Evolutionary conservation across 2,113 vertebrate species (phyloP).

Genomic region (Cheilinus undulatus): DNA sequence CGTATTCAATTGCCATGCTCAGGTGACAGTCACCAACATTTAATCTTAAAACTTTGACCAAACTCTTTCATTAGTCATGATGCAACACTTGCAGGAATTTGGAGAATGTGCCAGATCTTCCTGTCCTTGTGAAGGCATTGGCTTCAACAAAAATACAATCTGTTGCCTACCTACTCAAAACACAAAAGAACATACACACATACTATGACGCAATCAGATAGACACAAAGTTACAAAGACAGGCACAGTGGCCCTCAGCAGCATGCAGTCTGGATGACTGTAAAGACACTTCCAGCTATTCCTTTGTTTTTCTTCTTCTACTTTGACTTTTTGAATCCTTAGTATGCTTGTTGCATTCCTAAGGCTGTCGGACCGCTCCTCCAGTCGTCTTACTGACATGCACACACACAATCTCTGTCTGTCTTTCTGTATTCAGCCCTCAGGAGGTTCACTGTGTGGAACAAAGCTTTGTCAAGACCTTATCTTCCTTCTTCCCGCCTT

Average conservation of each 20-base stretch:
- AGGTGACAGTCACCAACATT: not conserved
- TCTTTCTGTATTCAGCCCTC: slow-evolving; percentile 53
- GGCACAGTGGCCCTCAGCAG: slow-evolving; percentile 26
- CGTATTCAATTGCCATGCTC: not conserved
- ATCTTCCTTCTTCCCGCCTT: slow-evolving; percentile 39
- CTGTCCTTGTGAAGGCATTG: not conserved
- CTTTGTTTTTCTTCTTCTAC: slow-evolving; percentile 31
- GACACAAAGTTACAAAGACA: slow-evolving; percentile 15
- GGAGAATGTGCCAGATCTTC: not conserved
- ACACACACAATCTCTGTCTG: slow-evolving; percentile 38
- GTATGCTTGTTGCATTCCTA: slow-evolving; percentile 58
- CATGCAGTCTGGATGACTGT: slow-evolving; percentile 54
- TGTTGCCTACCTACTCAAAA: not conserved
- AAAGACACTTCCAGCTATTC: slow-evolving; percentile 23
- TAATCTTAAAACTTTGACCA: not conserved
- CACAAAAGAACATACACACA: not conserved
- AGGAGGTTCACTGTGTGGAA: slow-evolving; percentile 59
- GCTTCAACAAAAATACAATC: slow-evolving; percentile 1
- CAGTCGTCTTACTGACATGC: slow-evolving; percentile 40
- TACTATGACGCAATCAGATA: slow-evolving; percentile 11
- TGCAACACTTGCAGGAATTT: not conserved
- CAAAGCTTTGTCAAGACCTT: slow-evolving; percentile 65
- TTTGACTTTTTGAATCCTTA: slow-evolving; percentile 51
- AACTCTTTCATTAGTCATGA: not conserved
- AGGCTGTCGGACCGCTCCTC: slow-evolving; percentile 30